phyloP scores from a whole-genome alignment of 2,113 vertebrate genomes.

The Lepisosteus osseus region DNA sequence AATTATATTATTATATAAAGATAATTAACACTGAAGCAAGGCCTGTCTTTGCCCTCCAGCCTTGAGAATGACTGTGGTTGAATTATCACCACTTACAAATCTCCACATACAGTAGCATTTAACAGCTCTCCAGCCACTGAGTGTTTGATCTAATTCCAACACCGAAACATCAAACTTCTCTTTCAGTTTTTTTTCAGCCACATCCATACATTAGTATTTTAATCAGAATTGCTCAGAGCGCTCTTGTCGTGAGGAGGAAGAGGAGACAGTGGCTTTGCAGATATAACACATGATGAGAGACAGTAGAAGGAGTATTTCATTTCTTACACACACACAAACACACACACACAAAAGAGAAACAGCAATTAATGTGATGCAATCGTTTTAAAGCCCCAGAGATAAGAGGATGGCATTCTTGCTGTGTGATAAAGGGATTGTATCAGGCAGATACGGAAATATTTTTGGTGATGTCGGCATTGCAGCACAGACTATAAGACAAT shows the following conservation, averaged over 20 bases:
- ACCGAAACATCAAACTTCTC: neutral
- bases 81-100: too few species aligned
- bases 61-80: too few species aligned
- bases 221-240: neutral
- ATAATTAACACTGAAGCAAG: too few species aligned
- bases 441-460: constrained; percentile 1
- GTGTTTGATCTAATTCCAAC: neutral
- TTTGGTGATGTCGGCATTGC: neutral
- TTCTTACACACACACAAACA: neutral
- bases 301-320: too few species aligned
- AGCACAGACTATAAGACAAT: neutral
- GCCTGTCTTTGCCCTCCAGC: too few species aligned
- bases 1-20: too few species aligned
- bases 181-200: neutral
- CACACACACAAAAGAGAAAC: neutral
- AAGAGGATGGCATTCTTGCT: neutral
- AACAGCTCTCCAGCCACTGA: too few species aligned
- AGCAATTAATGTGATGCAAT: constrained; percentile 18
- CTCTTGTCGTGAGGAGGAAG: neutral
- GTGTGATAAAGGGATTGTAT: constrained; percentile 16
- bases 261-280: too few species aligned
- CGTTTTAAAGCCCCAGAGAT: neutral
- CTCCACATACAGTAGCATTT: too few species aligned
- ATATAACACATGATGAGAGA: too few species aligned
- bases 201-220: neutral